phyloP scores from a whole-genome alignment of 2,797 vertebrate genomes.

The Falco biarmicus region DNA sequence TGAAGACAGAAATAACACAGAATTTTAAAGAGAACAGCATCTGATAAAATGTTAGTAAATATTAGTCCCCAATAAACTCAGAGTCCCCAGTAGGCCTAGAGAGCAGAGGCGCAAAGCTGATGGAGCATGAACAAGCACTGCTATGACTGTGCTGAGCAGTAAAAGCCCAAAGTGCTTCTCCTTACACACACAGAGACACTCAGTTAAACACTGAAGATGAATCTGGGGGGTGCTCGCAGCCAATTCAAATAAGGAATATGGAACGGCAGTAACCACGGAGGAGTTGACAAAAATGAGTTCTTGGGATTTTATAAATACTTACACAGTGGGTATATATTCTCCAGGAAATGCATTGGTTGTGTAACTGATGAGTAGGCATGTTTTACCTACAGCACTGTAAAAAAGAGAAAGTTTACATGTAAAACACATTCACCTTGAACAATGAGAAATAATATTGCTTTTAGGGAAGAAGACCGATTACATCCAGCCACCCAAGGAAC shows the following conservation, averaged over 20 bases:
- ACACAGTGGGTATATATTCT: constrained; percentile 99
- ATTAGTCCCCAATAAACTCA: neutral
- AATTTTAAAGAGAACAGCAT: neutral
- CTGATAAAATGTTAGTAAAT: neutral
- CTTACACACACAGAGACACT: neutral
- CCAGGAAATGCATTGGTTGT: constrained; percentile 99
- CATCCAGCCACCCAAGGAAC: neutral
- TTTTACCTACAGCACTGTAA: constrained; percentile 96
- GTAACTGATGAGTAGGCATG: constrained; percentile 99
- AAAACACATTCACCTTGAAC: neutral
- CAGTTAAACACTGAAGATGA: neutral
- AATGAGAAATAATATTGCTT: neutral
- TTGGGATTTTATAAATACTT: constrained; percentile 71
- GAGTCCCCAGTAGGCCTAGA: neutral
- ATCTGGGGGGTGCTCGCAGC: neutral
- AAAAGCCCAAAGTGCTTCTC: neutral
- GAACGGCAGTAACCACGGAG: neutral
- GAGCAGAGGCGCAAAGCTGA: neutral
- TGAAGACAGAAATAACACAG: neutral
- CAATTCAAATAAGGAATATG: neutral
- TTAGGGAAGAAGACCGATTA: neutral
- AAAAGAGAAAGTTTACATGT: constrained; percentile 28
- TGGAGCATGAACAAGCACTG: neutral
- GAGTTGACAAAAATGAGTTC: neutral
- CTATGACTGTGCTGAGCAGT: neutral